Conservation (phyloP, 2,113 vertebrate genomes). For the Labeo catla region DNA sequence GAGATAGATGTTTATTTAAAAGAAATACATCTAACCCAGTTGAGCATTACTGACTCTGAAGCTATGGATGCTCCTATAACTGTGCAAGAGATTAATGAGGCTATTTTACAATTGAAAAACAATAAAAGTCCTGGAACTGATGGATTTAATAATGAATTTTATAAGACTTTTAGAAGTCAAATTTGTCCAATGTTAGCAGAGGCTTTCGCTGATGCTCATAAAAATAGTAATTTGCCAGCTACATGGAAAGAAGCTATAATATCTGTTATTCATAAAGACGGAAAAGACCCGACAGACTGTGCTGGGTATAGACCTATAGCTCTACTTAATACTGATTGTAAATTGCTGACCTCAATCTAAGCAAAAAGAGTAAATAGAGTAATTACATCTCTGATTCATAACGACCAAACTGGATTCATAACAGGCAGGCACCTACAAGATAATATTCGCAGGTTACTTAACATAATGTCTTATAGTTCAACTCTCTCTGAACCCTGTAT, state of each 20-base stretch:
- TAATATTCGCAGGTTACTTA: no score
- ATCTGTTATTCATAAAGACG: no score
- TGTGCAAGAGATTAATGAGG: not conserved
- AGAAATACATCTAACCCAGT: not conserved
- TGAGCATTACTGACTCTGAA: not conserved
- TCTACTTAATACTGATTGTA: no score
- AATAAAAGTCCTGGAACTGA: not conserved
- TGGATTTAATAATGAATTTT: not conserved
- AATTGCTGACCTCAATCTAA: no score
- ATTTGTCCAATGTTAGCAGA: not conserved
- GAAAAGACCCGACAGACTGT: no score
- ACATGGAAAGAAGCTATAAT: not conserved
- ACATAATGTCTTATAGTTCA: no score
- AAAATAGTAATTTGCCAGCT: not conserved
- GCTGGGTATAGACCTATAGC: no score
- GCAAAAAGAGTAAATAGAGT: no score
- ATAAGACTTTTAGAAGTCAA: not conserved
- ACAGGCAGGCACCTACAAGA: no score
- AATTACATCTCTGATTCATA: no score
- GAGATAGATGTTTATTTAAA: not conserved
- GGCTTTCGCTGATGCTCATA: not conserved
- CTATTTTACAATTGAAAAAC: not conserved
- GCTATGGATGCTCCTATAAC: not conserved
- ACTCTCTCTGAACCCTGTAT: no score
- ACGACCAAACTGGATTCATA: no score